A percentile compares a stretch with the other conserved stretches of the same genome.
phyloP scores from a whole-genome alignment of 2,797 vertebrate genomes.

The Macrochelys suwanniensis region DNA sequence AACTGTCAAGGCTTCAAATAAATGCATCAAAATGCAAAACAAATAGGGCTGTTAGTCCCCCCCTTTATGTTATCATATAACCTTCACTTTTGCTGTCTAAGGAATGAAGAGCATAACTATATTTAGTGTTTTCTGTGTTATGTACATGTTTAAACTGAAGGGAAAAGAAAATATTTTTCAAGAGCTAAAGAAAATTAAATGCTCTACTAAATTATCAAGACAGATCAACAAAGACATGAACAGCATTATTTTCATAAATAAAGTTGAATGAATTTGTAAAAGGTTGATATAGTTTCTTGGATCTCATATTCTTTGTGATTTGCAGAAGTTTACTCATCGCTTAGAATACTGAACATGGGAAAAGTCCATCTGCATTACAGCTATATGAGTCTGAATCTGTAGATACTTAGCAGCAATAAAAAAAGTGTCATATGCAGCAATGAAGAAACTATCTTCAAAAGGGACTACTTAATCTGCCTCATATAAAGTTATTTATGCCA shows the following conservation, averaged over 20 bases:
- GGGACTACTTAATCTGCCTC: neutral
- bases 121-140: neutral
- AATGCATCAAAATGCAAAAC: fast-evolving
- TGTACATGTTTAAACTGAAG: neutral
- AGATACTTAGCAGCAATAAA: neutral
- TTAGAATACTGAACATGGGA: neutral
- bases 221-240: neutral
- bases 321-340: neutral
- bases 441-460: conserved; percentile 17
- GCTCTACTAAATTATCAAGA: neutral
- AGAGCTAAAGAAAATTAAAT: neutral
- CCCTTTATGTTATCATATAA: neutral
- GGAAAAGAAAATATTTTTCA: neutral
- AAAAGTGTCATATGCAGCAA: neutral
- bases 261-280: neutral
- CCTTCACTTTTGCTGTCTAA: neutral
- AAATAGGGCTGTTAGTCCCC: neutral
- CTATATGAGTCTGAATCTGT: neutral
- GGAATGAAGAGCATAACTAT: neutral
- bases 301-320: neutral
- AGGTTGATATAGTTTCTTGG: neutral
- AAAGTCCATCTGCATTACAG: neutral
- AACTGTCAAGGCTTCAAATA: neutral
- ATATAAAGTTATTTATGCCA: neutral
- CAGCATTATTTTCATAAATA: neutral